These are phyloP conservation scores for Epinephelus coioides DNA, from an alignment of 2,797 vertebrate species.

Conservation along the genomic window DNA sequence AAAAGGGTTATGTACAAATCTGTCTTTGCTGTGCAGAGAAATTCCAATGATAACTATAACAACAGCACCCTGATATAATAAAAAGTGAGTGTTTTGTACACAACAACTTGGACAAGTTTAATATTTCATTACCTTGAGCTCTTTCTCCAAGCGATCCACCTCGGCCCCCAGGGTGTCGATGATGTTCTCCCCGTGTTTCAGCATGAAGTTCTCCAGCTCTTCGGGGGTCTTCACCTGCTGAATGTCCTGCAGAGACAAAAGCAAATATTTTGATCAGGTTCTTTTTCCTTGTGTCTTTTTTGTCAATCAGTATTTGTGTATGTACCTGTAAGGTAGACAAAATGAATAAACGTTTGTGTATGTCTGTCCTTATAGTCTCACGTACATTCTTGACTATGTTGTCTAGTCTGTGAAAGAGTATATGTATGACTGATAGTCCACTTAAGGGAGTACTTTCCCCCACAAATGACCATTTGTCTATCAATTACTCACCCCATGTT, in stretches of 20 bases:
- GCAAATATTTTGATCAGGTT: not conserved
- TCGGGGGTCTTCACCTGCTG: conserved; percentile 96
- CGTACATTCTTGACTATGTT: no score
- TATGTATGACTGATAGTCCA: no score
- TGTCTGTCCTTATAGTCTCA: no score
- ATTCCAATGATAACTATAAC: not conserved
- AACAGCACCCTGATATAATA: no score
- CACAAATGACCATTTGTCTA: no score
- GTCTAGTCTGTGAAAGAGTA: no score
- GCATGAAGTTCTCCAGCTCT: conserved; percentile 96
- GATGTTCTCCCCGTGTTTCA: conserved; percentile 99
- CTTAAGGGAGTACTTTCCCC: no score
- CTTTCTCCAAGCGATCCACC: conserved; percentile 97
- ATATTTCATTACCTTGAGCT: conserved; percentile 90
- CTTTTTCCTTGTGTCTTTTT: no score
- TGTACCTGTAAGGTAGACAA: no score
- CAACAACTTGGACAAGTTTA: not conserved
- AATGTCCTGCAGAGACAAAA: conserved; percentile 89
- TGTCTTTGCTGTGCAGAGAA: not conserved
- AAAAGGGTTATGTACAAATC: conserved; percentile 7
- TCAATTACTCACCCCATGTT: no score
- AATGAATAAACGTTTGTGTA: no score
- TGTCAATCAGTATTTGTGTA: no score
- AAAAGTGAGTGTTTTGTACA: not conserved
- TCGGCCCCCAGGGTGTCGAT: conserved; percentile 97